Evolutionary conservation across 1,140 invertebrate genomes (phyloP), one percentile per base, ranked within the genome.

Genomic region (Cherax destructor): DNA sequence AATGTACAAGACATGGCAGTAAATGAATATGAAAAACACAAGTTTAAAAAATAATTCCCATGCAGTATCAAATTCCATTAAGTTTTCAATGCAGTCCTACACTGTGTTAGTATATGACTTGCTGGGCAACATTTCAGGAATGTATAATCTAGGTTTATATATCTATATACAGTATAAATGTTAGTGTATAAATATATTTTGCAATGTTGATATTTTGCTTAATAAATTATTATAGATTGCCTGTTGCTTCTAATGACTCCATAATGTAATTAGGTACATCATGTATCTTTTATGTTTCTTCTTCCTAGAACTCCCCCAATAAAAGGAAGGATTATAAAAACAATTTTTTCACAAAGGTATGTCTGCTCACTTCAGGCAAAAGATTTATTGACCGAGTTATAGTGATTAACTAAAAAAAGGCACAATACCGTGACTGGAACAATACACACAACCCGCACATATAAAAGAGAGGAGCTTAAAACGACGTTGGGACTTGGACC

Each of bases 131-230:
- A 18, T 69, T 69, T 30, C 24, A 24, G 18, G 69, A 74, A 74
- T 74, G 24, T 65, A 65, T 65, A 18, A 65, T 65, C 61, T 24
- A 74, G 69, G 4, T 74, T 74, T 10, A 74, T 10, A 74, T 24
- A 74, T 5, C 5, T 5, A 4, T 74, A 30, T 74, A 74, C 11
- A 9, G 11, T 56, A 13, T 74, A 30, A 24, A 74, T 74, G 18
- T 74, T 30, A 7, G 11, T 74, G 69, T 74, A 74, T 74, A 30
- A 74, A 74, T 74, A 74, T 74, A 74, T 74, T 74, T 74, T 74
- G 69, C 69, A 74, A 74, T 74, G 69, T 74, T 74, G n/a, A 74
- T 74, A 74, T 74, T 74, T 74, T 74, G 69, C 69, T 74, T 74
- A 74, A 74, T 74, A 74, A 74, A 74, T 74, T 5, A 74, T 74